Conservation (phyloP, 2,888 invertebrate species). For the Strigamia transsilvanica region DNA sequence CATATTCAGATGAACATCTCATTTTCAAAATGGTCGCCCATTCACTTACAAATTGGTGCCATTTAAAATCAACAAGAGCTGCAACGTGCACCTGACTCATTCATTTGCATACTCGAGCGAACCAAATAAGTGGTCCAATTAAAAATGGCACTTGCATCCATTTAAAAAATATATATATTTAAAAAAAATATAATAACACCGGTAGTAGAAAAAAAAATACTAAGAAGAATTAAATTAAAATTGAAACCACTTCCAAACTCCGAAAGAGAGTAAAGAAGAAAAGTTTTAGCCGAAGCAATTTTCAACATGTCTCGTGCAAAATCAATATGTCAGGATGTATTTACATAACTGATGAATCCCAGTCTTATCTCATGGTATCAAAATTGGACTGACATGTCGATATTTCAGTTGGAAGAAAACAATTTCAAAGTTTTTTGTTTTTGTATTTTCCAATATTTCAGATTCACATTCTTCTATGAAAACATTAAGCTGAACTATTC, state of each 20-base stretch:
- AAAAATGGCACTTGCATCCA: background rate
- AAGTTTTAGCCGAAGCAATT: background rate
- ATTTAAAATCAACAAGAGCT: conserved; percentile 4
- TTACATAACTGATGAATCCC: background rate
- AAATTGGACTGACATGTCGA: no score
- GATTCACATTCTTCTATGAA: no score
- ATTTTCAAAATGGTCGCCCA: background rate
- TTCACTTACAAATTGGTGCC: conserved; percentile 9
- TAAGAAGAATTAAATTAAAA: background rate
- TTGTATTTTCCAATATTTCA: no score
- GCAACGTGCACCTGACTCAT: background rate
- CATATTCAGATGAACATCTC: background rate
- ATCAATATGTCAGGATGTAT: background rate
- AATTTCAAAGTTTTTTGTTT: no score
- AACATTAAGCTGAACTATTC: no score
- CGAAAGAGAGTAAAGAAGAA: no score
- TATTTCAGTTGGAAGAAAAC: no score
- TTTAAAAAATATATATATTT: background rate
- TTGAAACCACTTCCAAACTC: background rate
- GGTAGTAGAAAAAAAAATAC: no score
- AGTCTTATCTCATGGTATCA: background rate
- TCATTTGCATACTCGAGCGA: background rate
- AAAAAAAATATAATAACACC: background rate
- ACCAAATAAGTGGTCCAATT: background rate
- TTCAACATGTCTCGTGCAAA: background rate